Conservation (phyloP, 1,140 invertebrate species). For the Caenorhabditis inopinata region DNA sequence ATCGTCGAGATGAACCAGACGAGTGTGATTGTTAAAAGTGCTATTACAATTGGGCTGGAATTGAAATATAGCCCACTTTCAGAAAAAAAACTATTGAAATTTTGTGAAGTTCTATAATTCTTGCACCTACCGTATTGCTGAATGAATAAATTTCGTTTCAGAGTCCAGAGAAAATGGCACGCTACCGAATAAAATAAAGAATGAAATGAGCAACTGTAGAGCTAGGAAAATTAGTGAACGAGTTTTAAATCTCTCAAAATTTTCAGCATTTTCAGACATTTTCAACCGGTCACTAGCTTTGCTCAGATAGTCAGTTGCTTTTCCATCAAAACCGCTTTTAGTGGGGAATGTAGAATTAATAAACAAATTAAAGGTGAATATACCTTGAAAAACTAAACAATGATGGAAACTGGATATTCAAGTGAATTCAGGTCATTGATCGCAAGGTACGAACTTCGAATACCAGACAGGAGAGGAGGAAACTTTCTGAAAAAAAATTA, state of each 20-base stretch:
- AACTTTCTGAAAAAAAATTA: constrained; percentile 10
- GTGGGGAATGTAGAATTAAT: not conserved
- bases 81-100: too few relatives aligned
- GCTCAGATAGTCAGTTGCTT: not conserved
- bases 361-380: not conserved
- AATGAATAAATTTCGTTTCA: not conserved
- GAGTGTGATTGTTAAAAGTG: not conserved
- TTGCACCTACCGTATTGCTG: not conserved
- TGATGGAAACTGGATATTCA: not conserved
- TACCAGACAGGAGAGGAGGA: constrained; percentile 1
- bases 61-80: not conserved
- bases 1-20: not conserved
- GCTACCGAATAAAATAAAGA: not conserved
- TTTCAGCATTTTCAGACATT: not conserved
- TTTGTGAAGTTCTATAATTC: not conserved
- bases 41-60: not conserved
- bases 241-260: not conserved
- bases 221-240: not conserved
- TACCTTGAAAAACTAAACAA: not conserved
- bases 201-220: not conserved
- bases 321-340: not conserved
- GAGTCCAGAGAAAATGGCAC: not conserved
- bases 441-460: not conserved
- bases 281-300: not conserved
- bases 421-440: not conserved